Evolutionary conservation across 1,140 invertebrate species (phyloP), one percentile per base, ranked within the genome.

Genomic region (Drosophila rhopaloa): DNA sequence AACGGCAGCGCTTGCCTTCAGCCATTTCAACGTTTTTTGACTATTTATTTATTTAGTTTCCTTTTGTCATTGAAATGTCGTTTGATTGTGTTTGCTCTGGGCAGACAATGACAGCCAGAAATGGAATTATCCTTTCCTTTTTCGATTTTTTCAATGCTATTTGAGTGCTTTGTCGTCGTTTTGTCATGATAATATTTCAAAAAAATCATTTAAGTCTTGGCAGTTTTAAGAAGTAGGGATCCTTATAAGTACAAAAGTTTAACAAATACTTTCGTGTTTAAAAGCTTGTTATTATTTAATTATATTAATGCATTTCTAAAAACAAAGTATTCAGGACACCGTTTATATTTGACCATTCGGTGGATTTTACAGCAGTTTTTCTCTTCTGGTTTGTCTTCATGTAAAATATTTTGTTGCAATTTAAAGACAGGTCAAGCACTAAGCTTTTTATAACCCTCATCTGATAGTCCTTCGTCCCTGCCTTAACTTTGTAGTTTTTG

Each of bases 41-140:
- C 70, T 73, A 61, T 73, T 73, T 73, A 73, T 73, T 73, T 73
- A 73, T 73, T 73, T 73, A 73, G 70, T 40, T 73, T 71, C 44
- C 44, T 57, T 72, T 72, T 71, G 53, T 58, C 44, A 72, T 14
- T 68, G 44, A 35, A 71, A 71, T 71, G 66, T 58, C 65, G 44
- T 58, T 57, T 72, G 65, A 72, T 72, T 72, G 66, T 71, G 68
- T 73, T 73, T 73, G 67, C 67, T n/a, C 13, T 37, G 40, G 2
- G 46, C 56, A 43, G 68, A 73, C 70, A 73, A 73, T 73, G 68
- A 35, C 55, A 60, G 35, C 35, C 16, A 44, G 32, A 73, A 61
- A 73, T 61, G 32, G 70, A 73, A 73, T 73, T 73, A 71, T 57
- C 66, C 65, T 68, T 54, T 13, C 38, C 13, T 10, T 5, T 16